A percentile compares a stretch with the other conserved stretches of the same genome.
Evolutionary conservation across 2,797 vertebrate species (phyloP).

Genomic region (Podarcis lilfordi): DNA sequence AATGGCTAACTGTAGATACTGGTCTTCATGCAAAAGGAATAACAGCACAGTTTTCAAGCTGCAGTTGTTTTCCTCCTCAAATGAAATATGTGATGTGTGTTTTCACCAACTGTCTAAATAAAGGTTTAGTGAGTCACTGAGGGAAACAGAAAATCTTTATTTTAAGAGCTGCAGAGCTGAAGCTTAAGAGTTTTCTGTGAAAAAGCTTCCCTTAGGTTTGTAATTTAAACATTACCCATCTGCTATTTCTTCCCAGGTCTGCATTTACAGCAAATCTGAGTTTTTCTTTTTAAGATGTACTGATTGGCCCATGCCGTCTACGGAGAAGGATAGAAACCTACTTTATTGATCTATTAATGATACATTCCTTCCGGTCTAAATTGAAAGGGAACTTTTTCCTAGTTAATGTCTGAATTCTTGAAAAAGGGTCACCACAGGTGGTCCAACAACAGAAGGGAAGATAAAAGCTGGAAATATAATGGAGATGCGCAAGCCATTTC

Average conservation of each 20-base stretch:
- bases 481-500: accelerated
- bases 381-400: constrained; percentile 15
- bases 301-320: constrained; percentile 27
- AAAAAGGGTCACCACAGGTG: accelerated
- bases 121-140: constrained; percentile 81
- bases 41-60: constrained; percentile 55
- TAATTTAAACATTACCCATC: constrained; percentile 78
- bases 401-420: not conserved
- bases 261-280: constrained; percentile 75
- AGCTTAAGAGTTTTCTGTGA: constrained; percentile 73
- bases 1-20: constrained; percentile 61
- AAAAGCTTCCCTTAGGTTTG: constrained; percentile 78
- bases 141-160: constrained; percentile 81
- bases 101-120: constrained; percentile 84
- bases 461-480: not conserved
- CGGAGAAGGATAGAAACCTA: constrained; percentile 29
- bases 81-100: constrained; percentile 79
- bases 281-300: constrained; percentile 58
- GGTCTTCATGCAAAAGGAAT: constrained; percentile 65
- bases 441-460: not conserved
- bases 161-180: constrained; percentile 77
- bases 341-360: constrained; percentile 44
- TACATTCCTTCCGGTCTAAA: not conserved
- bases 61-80: constrained; percentile 48
- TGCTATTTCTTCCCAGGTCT: constrained; percentile 70